Evolutionary conservation across 2,888 invertebrate species (phyloP).

Genomic region (Drosophila pseudotalamancana): DNA sequence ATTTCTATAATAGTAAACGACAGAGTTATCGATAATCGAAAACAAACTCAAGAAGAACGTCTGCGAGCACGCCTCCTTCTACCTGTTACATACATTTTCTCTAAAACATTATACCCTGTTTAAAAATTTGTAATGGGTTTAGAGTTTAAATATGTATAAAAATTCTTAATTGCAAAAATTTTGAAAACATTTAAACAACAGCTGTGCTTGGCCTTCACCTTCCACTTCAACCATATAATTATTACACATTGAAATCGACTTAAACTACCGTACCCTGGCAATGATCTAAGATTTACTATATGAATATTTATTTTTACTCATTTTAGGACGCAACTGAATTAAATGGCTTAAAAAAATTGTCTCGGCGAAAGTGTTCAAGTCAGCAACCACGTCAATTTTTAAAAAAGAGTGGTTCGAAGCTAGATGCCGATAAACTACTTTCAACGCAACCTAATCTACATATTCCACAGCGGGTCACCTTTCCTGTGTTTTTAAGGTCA

Average conservation of each 20-base stretch:
- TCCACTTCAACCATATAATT: background rate
- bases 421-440: slow-evolving; percentile 32
- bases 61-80: too few relatives aligned
- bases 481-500: slow-evolving; percentile 60
- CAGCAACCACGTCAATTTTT: slow-evolving; percentile 16
- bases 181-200: too few relatives aligned
- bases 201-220: too few relatives aligned
- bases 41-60: too few relatives aligned
- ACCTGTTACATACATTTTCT: too few relatives aligned
- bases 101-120: too few relatives aligned
- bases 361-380: slow-evolving; percentile 36
- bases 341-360: slow-evolving; percentile 26
- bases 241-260: background rate
- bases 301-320: background rate
- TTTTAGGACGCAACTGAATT: slow-evolving; percentile 37
- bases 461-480: slow-evolving; percentile 55
- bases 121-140: too few relatives aligned
- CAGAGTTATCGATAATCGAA: too few relatives aligned
- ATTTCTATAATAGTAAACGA: too few relatives aligned
- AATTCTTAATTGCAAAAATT: too few relatives aligned
- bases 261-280: too few relatives aligned
- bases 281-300: background rate
- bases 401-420: slow-evolving; percentile 25
- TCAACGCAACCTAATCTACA: slow-evolving; percentile 39
- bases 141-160: too few relatives aligned